Evolutionary conservation across 1,140 invertebrate species (phyloP).

Genomic region (Solenopsis fugax): DNA sequence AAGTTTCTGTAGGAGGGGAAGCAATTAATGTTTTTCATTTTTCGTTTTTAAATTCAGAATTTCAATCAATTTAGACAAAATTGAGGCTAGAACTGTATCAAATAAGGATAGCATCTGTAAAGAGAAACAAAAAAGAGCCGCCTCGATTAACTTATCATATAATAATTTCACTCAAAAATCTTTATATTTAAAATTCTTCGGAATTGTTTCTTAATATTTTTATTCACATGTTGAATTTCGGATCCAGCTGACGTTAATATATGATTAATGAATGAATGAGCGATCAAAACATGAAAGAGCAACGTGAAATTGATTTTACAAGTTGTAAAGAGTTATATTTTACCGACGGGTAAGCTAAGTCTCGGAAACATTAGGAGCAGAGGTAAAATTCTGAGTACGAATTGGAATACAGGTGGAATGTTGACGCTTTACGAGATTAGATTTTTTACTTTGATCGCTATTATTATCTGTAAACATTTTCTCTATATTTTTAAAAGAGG

Average conservation of each 20-base stretch:
- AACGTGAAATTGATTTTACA: conserved; percentile 3
- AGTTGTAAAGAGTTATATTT: neutral
- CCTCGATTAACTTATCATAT: neutral
- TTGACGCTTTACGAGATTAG: conserved; percentile 8
- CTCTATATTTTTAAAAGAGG: conserved; percentile 40
- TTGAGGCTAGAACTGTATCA: neutral
- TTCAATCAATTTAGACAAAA: neutral
- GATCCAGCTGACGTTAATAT: neutral
- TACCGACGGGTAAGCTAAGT: neutral
- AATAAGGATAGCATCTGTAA: neutral
- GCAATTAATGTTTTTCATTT: neutral
- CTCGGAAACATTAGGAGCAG: neutral
- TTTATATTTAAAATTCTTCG: neutral
- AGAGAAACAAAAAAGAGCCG: neutral
- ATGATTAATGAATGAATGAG: neutral
- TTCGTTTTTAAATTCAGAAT: neutral
- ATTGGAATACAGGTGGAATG: neutral
- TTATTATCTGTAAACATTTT: conserved; percentile 41
- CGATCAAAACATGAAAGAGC: neutral
- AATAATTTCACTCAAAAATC: neutral
- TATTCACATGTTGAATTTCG: neutral
- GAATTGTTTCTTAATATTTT: neutral
- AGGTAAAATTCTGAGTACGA: neutral
- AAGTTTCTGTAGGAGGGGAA: neutral
- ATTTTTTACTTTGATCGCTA: conserved; percentile 29